Percentiles rank a stretch among this genome's conserved stretches.
These are phyloP conservation scores for Helicoverpa zea DNA, from an alignment of 1,140 invertebrate species.

Conservation along the genomic window DNA sequence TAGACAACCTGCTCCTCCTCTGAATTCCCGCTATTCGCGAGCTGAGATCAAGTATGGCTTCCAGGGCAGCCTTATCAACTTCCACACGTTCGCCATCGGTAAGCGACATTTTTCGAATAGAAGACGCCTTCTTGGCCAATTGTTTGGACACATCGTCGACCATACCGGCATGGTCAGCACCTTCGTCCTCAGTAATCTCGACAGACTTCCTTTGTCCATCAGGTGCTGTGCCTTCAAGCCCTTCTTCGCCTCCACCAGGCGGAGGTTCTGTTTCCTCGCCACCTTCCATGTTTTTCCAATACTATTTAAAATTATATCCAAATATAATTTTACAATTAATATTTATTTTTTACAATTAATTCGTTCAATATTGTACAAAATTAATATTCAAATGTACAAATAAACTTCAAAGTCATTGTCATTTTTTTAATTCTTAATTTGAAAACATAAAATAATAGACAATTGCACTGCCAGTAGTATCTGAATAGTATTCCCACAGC, in stretches of 20 bases:
- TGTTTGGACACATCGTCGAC: too few species aligned
- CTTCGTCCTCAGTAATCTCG: neutral
- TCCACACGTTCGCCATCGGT: constrained; percentile 52
- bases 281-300: neutral
- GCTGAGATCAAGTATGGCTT: constrained; percentile 80
- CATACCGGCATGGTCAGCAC: neutral
- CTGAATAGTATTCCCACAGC: too few species aligned
- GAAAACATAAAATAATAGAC: neutral
- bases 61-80: constrained; percentile 77
- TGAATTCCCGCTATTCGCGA: constrained; percentile 76
- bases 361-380: neutral
- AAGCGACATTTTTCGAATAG: constrained; percentile 8
- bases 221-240: too few species aligned
- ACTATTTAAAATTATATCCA: neutral
- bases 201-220: neutral
- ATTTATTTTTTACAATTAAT: neutral
- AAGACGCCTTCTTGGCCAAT: neutral
- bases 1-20: constrained; percentile 77
- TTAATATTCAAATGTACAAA: too few species aligned
- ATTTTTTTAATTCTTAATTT: constrained; percentile 4
- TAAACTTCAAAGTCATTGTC: constrained; percentile 6
- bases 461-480: neutral
- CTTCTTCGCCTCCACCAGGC: too few species aligned
- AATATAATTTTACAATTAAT: neutral
- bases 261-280: neutral